Evolutionary conservation across 2,888 invertebrate genomes (phyloP), one percentile per base, ranked within the genome.

Genomic region (Teleogryllus oceanicus): DNA sequence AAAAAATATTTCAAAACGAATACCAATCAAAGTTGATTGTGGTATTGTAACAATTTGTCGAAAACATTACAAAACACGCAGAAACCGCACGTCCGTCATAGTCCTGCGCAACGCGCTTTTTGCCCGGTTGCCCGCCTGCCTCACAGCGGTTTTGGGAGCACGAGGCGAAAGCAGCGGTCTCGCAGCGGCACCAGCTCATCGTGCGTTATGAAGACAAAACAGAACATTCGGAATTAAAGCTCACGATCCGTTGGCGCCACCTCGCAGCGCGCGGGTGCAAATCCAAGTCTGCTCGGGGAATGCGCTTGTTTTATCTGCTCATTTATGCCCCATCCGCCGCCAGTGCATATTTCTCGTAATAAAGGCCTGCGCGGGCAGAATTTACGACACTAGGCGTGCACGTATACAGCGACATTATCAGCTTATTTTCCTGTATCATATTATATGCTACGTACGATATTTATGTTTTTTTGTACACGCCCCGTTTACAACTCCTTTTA

Each of bases 251-350:
- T 62, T 37, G 37, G 37, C 37, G 37, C 37, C 5, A 37, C 37
- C 37, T 37, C 37, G 37, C 37, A 37, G 37, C 37, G 37, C 62
- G 62, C 62, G 62, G 62, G n/a, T 18, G 62, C 62, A 37, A 37
- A 37, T 37, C n/a, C 16, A 18, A 62, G 62, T 3, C 62, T n/a
- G 62, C 62, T 62, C 62, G 16, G 62, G 18, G n/a, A 62, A 62
- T n/a, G 62, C 62, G 62, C 62, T n/a, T 62, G 62, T 62, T 62
- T 62, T 62, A 62, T 62, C 62, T 62, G 62, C n/a, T 62, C 62
- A 62, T 62, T 62, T 62, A 62, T 62, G 62, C n/a, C 62, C 62
- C n/a, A 62, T n/a, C 62, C 13, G 62, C 62, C 62, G n/a, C 13
- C 62, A 62, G 62, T n/a, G 62, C 62, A n/a, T 62, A 62, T 62